Conservation (phyloP, 2,113 vertebrate species). For the Panurus biarmicus region DNA sequence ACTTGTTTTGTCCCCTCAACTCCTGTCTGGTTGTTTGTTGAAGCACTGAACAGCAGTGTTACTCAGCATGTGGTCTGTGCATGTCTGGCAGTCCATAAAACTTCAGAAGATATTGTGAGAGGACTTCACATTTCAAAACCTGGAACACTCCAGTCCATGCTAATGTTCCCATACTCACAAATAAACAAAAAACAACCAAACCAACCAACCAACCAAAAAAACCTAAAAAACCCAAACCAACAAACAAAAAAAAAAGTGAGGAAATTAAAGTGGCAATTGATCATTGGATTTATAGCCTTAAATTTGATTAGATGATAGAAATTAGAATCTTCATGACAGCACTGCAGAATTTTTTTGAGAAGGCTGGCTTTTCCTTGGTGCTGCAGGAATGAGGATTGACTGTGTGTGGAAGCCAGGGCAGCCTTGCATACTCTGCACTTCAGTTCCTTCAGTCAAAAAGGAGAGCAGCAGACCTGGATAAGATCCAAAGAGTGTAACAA, state of each 20-base stretch:
- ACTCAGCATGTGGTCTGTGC: neutral
- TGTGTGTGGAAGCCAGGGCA: neutral
- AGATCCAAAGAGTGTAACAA: neutral
- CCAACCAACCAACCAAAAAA: no score
- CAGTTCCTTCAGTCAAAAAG: neutral
- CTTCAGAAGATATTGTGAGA: conserved; percentile 3
- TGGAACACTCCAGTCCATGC: neutral
- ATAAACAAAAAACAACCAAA: neutral
- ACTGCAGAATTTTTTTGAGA: neutral
- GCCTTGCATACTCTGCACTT: neutral
- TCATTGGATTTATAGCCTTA: neutral
- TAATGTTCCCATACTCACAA: neutral
- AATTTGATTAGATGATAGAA: neutral
- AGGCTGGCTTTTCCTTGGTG: neutral
- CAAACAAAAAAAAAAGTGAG: neutral
- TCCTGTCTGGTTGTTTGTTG: neutral
- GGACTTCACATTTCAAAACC: neutral
- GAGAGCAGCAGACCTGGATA: neutral
- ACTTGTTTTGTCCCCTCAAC: neutral
- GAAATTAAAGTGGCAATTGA: neutral
- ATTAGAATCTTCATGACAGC: neutral
- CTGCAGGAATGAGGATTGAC: neutral
- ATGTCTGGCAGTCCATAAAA: conserved; percentile 15
- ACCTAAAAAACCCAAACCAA: no score
- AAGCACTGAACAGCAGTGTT: neutral